These are phyloP conservation scores for Anthonomus grandis DNA, from an alignment of 1,140 invertebrate genomes.

Conservation along the genomic window DNA sequence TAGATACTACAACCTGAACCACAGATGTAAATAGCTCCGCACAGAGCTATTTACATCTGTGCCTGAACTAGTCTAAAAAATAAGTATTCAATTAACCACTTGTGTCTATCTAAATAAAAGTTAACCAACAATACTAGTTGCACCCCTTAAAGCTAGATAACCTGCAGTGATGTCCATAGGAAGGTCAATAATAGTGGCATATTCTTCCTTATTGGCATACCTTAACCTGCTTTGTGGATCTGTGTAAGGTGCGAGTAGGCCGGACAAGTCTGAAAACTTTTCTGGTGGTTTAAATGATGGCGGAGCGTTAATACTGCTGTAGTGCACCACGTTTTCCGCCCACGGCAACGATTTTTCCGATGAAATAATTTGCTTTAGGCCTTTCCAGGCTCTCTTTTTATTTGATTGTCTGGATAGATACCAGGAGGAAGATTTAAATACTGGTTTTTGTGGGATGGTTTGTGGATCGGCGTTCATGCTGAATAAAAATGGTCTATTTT, in stretches of 20 bases:
- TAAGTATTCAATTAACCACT: no score
- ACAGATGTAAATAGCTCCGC: no score
- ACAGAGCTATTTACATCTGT: no score
- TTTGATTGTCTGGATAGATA: conserved; percentile 46
- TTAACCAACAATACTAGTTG: conserved; percentile 76
- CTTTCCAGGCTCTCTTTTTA: conserved; percentile 73
- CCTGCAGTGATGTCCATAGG: conserved; percentile 89
- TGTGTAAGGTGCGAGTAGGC: conserved; percentile 79
- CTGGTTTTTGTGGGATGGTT: conserved; percentile 35
- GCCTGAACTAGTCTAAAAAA: no score
- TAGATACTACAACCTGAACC: no score
- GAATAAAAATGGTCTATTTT: no score
- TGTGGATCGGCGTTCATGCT: conserved; percentile 27
- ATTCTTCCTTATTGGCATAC: conserved; percentile 83
- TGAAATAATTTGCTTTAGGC: conserved; percentile 73
- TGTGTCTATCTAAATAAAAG: no score
- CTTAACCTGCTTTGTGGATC: conserved; percentile 87
- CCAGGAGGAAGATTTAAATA: conserved; percentile 43
- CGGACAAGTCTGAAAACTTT: conserved; percentile 92
- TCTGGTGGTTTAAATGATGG: conserved; percentile 87
- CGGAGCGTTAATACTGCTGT: conserved; percentile 83
- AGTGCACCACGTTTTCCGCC: conserved; percentile 65
- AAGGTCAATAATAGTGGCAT: conserved; percentile 74
- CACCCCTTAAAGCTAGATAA: conserved; percentile 80
- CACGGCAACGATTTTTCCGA: conserved; percentile 69